Evolutionary conservation across 2,113 vertebrate genomes (phyloP), one percentile per base, ranked within the genome.

Genomic region (Stigmatopora argus): DNA sequence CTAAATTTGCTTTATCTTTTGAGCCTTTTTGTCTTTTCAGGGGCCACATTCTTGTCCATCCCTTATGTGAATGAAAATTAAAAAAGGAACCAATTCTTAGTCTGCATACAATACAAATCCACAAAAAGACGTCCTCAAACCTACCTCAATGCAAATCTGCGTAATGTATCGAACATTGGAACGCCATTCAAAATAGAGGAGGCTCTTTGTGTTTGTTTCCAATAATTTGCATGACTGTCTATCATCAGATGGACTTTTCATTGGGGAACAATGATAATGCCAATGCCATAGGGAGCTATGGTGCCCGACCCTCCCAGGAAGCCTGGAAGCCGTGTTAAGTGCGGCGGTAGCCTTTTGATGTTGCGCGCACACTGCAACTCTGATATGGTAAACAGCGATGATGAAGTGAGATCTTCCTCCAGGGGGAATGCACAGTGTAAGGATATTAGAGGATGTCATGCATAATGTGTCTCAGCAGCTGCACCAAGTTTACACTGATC

Each of bases 321-420:
- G 78, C 79, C 86, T 80, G 71, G 63, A 62, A 88, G 86, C 83
- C 71, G 84, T 79, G 86, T 87, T 88, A 86, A 88, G 85, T 87
- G 81, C 81, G 79, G 74, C 83, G 78, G 79, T 80, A 81, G 84
- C 77, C 86, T 85, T 92, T 90, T 90, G 89, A 91, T 90, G 88
- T 90, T 85, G 75, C 67, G 74, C 67, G 19, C 75, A 77, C 75
- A 78, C 79, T 69, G 77, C 78, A 84, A 82, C 71, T 85, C 77
- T 75, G 65, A 90, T 83, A 86, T 87, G 81, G 85, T 85, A 91
- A 91, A 87, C 81, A 90, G 85, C 56, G 58, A 73, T 85, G 82
- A 90, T 85, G 83, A 90, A 90, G 83, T 62, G 44, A 85, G 84
- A 88, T 88, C 78, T 81, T 85, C 78, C 81, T 87, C 89, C 89